phyloP scores from a whole-genome alignment of 2,113 vertebrate genomes.

The Sminthopsis crassicaudata region DNA sequence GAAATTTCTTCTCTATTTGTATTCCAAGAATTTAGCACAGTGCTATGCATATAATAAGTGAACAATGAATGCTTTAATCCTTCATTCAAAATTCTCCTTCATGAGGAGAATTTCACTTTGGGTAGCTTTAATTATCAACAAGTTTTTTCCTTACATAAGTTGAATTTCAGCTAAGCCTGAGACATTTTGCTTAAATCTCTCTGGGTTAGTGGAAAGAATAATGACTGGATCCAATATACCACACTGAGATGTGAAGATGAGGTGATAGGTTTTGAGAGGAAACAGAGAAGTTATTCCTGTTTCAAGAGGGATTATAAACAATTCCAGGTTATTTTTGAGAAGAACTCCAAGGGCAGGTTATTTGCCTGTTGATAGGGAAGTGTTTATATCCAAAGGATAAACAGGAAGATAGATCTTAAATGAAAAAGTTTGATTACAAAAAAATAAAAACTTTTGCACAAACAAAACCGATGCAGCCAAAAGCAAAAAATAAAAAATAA shows the following conservation, averaged over 20 bases:
- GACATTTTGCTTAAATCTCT: neutral
- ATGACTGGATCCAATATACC: neutral
- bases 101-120: neutral
- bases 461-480: neutral
- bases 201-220: neutral
- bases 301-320: neutral
- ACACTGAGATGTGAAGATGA: neutral
- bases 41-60: neutral
- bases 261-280: neutral
- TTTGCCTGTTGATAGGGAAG: neutral
- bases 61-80: neutral
- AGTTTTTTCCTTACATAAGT: neutral
- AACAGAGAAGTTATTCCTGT: neutral
- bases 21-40: neutral
- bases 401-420: neutral
- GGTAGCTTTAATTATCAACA: neutral
- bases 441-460: neutral
- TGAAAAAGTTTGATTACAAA: neutral
- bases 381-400: neutral
- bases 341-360: neutral
- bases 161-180: neutral
- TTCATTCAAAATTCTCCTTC: neutral
- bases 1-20: neutral
- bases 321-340: neutral
- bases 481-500: neutral